These are phyloP conservation scores for Eretmocerus hayati DNA, from an alignment of 2,888 invertebrate species.

Conservation along the genomic window DNA sequence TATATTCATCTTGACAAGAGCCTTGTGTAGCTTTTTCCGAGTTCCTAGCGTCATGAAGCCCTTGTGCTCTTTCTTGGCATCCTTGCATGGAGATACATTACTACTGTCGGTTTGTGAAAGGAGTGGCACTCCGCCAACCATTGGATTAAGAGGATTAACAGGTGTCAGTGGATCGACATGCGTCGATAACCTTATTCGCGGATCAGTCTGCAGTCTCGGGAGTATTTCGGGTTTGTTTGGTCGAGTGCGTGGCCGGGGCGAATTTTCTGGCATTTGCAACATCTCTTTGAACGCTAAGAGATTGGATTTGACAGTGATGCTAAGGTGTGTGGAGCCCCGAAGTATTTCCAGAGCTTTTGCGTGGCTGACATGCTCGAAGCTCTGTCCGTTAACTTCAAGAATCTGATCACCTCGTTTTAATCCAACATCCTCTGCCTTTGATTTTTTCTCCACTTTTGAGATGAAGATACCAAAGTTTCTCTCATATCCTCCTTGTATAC, in stretches of 20 bases:
- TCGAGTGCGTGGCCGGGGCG: slow-evolving; percentile 63
- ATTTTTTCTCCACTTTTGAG: slow-evolving; percentile 84
- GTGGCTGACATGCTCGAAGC: slow-evolving; percentile 88
- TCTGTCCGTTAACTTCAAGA: slow-evolving; percentile 94
- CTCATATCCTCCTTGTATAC: slow-evolving; percentile 89
- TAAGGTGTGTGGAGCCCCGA: slow-evolving; percentile 88
- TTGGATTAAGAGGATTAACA: slow-evolving; percentile 33
- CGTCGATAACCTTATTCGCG: slow-evolving; percentile 70
- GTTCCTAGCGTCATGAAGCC: slow-evolving; percentile 86
- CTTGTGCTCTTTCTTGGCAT: slow-evolving; percentile 56
- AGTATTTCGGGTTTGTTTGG: slow-evolving; percentile 48
- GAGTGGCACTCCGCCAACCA: slow-evolving; percentile 40
- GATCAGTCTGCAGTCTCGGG: slow-evolving; percentile 52
- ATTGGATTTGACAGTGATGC: slow-evolving; percentile 95
- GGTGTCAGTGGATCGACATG: slow-evolving; percentile 37
- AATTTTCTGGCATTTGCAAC: slow-evolving; percentile 71
- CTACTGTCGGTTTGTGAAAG: slow-evolving; percentile 36
- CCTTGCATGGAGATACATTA: slow-evolving; percentile 46
- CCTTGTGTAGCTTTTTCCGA: slow-evolving; percentile 75
- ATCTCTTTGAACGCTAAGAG: slow-evolving; percentile 70
- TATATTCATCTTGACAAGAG: slow-evolving; percentile 83
- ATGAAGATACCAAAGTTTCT: slow-evolving; percentile 90
- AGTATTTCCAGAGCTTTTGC: slow-evolving; percentile 89
- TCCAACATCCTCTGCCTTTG: slow-evolving; percentile 93
- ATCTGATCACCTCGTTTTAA: slow-evolving; percentile 96